Evolutionary conservation across 2,113 vertebrate species (phyloP).

Genomic region (Macquaria ambigua): DNA sequence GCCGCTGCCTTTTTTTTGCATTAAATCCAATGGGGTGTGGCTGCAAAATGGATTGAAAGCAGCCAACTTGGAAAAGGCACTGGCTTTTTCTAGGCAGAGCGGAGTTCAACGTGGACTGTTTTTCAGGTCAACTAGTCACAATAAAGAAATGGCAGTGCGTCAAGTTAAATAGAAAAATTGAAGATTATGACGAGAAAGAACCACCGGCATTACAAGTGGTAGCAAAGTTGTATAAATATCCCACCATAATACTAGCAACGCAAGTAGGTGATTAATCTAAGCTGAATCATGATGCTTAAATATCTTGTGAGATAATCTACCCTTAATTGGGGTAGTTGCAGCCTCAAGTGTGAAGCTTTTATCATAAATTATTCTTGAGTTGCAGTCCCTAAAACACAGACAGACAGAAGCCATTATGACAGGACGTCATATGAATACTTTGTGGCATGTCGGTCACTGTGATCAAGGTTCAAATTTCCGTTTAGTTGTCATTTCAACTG

Average conservation of each 20-base stretch:
- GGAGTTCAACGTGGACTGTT: background rate
- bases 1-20: slow-evolving; percentile 6
- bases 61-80: slow-evolving; percentile 20
- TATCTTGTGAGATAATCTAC: background rate
- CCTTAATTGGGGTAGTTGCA: background rate
- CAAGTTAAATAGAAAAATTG: background rate
- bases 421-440: background rate
- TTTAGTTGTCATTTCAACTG: background rate
- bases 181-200: background rate
- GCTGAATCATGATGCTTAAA: background rate
- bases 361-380: background rate
- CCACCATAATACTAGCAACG: background rate
- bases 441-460: background rate
- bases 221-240: slow-evolving; percentile 1
- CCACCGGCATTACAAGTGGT: background rate
- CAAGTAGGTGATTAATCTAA: background rate
- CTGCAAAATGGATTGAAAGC: slow-evolving; percentile 20
- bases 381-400: background rate
- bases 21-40: slow-evolving; percentile 7
- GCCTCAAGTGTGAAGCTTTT: background rate
- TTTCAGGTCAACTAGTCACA: slow-evolving; percentile 20
- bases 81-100: slow-evolving; percentile 1
- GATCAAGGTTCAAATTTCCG: background rate
- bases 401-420: too few relatives aligned
- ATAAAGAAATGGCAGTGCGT: background rate